phyloP scores from a whole-genome alignment of 2,113 vertebrate genomes.

The Hippoglossus stenolepis region DNA sequence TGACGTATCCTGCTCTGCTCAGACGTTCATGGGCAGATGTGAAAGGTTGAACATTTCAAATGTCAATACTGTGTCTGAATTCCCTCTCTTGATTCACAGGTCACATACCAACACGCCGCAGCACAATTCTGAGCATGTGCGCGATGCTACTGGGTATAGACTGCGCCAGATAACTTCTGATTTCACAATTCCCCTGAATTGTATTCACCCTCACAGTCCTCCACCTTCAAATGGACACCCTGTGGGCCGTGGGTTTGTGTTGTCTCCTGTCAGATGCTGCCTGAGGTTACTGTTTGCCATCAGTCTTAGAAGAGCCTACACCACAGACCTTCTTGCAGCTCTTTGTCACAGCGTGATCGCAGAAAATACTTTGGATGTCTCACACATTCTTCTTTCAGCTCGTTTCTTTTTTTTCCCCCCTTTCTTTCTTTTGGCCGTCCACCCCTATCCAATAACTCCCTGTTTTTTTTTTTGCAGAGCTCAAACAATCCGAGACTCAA shows the following conservation, averaged over 20 bases:
- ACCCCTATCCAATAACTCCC: slow-evolving; percentile 35
- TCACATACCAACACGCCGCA: slow-evolving; percentile 58
- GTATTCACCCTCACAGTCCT: slow-evolving; percentile 66
- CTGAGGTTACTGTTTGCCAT: slow-evolving; percentile 64
- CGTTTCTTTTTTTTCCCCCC: slow-evolving; percentile 3
- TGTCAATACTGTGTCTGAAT: slow-evolving; percentile 55
- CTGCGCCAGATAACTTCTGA: slow-evolving; percentile 21
- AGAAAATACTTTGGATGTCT: slow-evolving; percentile 52
- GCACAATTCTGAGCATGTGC: slow-evolving; percentile 32
- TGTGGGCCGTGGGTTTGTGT: slow-evolving; percentile 48
- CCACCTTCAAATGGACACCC: slow-evolving; percentile 55
- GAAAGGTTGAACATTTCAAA: slow-evolving; percentile 52
- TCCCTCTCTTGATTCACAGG: slow-evolving; percentile 36
- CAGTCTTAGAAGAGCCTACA: slow-evolving; percentile 59
- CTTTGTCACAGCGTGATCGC: slow-evolving; percentile 62
- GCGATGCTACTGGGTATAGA: slow-evolving; percentile 15
- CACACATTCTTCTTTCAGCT: slow-evolving; percentile 26
- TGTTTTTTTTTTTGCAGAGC: slow-evolving; percentile 45
- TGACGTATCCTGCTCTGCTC: slow-evolving; percentile 4
- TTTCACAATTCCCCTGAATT: slow-evolving; percentile 55
- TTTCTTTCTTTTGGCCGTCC: slow-evolving; percentile 25
- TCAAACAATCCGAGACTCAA: slow-evolving; percentile 61
- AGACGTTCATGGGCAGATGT: slow-evolving; percentile 19
- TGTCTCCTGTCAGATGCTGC: slow-evolving; percentile 60
- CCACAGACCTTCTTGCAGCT: slow-evolving; percentile 45